phyloP scores from a whole-genome alignment of 2,797 vertebrate genomes.

The Spea hammondii region DNA sequence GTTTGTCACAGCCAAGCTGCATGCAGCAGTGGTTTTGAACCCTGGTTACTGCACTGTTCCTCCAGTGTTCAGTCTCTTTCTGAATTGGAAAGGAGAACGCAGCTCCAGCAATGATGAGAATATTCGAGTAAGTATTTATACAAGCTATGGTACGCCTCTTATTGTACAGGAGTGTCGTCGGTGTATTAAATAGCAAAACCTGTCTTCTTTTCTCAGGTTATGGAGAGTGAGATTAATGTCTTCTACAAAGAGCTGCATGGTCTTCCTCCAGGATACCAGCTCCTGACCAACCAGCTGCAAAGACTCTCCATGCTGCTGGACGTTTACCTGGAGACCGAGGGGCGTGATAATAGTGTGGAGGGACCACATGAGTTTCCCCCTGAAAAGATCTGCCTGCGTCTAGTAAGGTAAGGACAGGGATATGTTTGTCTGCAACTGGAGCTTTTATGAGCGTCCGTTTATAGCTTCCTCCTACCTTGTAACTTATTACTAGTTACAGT shows the following conservation, averaged over 20 bases:
- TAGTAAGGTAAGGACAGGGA: conserved; percentile 77
- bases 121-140: conserved; percentile 74
- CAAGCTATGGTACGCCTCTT: background rate
- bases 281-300: conserved; percentile 93
- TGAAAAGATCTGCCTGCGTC: conserved; percentile 96
- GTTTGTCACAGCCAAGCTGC: conserved; percentile 78
- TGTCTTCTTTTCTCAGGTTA: conserved; percentile 71
- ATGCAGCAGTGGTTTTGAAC: conserved; percentile 84
- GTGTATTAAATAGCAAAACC: background rate
- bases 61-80: conserved; percentile 87
- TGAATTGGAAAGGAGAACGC: conserved; percentile 94
- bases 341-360: conserved; percentile 87
- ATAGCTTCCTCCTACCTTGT: too few species aligned
- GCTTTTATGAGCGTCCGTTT: background rate
- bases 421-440: background rate
- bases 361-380: conserved; percentile 94
- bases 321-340: conserved; percentile 93
- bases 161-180: background rate
- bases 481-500: too few species aligned
- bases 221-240: conserved; percentile 94
- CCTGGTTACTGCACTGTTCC: conserved; percentile 87
- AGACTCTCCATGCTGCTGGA: conserved; percentile 91
- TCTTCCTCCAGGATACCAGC: conserved; percentile 86
- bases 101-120: conserved; percentile 87
- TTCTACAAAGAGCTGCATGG: conserved; percentile 87